Evolutionary conservation across 1,140 invertebrate genomes (phyloP), one percentile per base, ranked within the genome.

Genomic region (Zaprionus ghesquierei): DNA sequence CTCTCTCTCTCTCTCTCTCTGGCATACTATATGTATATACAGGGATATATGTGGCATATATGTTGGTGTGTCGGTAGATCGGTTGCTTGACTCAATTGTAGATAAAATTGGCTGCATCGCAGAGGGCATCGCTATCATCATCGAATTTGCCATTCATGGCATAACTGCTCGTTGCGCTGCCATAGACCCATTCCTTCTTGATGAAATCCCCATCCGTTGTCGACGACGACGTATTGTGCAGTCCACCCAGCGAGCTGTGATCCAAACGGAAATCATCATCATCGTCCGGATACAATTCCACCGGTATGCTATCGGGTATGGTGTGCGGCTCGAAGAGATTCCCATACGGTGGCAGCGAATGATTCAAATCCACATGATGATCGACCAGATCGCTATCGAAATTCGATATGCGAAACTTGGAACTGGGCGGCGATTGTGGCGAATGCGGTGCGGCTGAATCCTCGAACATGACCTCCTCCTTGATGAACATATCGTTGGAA

Each of bases 121-220:
- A 91, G 3, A 91, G 69, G 2, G 90, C 90, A 79, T 91, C 90
- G 69, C 90, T 91, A 22, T 91, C 90, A 59, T 92, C 90, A 61
- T 91, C 90, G 38, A 92, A 92, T 49, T 92, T 92, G 6, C 87
- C 89, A 38, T 90, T 91, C 86, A 92, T 91, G 41, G 90, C 85
- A 69, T 92, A 92, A 69, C 75, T 90, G 80, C 79, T 90, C 49
- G 87, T 77, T 60, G 86, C 85, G 25, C 71, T 72, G 49, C 90
- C 90, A 59, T 92, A 92, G 18, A 85, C 90, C 90, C 90, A 92
- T 79, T 92, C 90, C 76, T 92, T 92, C 23, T 92, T 91, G 8
- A 92, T 92, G 31, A 90, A 92, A 54, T 92, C 90, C 15, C 90
- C 90, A 56, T 92, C 90, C 10, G 82, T 92, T 9, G 90, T 92